Evolutionary conservation across 2,113 vertebrate genomes (phyloP), one percentile per base, ranked within the genome.

Genomic region (Equus quagga): DNA sequence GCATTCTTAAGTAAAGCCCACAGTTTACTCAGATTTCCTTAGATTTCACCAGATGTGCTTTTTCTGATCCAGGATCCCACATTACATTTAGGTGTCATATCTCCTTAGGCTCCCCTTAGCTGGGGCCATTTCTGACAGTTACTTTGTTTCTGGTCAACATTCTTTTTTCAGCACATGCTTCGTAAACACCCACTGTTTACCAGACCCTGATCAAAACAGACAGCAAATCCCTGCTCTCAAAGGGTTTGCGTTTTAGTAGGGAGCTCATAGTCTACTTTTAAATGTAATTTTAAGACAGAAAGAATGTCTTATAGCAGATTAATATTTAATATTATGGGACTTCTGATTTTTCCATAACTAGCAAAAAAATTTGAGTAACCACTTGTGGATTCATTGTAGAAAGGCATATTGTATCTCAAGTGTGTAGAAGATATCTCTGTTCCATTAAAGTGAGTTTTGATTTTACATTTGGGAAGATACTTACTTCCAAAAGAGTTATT

Each of bases 211-310:
- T 28, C 49, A n/a, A 80, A 89, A 67, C 15, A 51, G 28, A 6
- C 62, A 17, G 23, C 8, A 76, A 79, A 33, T 80, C 33, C 44
- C 8, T 46, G 41, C n/a, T 41, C 10, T 70, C n/a, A 18, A 11
- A 4, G 58, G 14, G 15, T 73, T 80, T 89, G 31, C 24, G 18
- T 91, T 88, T 64, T 73, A 78, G 54, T n/a, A 56, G 54, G 15
- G 24, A 78, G 62, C 51, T 72, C 62, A 60, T 31, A 10, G 11
- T 49, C 31, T 56, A 33, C 46, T 96, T 91, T 93, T 36, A 78
- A 69, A 78, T 72, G 54, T 80, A 60, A 62, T 73, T 96, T 91
- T 64, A 92, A 31, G 19, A 69, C 64, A 75, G 24, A 86, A 88
- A 4, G 4, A 88, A 56, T 89, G 51, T 69, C 8, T 87, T 64